A percentile compares a stretch with the other conserved stretches of the same genome.
phyloP scores from a whole-genome alignment of 1,140 invertebrate species.

The Schlechtendalia chinensis region DNA sequence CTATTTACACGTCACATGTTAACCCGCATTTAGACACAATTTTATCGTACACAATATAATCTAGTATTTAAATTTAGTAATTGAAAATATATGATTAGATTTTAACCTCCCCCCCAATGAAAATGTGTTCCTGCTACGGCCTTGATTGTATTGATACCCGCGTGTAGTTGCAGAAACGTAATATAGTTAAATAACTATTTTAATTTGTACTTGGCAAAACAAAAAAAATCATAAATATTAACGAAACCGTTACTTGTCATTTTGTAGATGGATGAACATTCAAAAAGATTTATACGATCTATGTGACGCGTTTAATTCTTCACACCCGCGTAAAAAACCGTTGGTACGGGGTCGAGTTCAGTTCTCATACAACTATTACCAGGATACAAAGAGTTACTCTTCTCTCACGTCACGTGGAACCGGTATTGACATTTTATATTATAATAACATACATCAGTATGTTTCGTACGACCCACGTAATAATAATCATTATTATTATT shows the following conservation, averaged over 20 bases:
- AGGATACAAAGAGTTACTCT: slow-evolving; percentile 62
- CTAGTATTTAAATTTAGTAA: too few relatives aligned
- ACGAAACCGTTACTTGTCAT: neutral
- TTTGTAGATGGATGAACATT: slow-evolving; percentile 57
- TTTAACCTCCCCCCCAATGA: too few relatives aligned
- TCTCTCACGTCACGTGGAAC: slow-evolving; percentile 68
- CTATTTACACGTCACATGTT: too few relatives aligned
- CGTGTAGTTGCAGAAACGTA: too few relatives aligned
- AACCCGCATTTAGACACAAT: too few relatives aligned
- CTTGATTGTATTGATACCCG: too few relatives aligned
- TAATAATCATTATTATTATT: neutral
- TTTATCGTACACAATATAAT: too few relatives aligned
- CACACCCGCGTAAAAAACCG: slow-evolving; percentile 30
- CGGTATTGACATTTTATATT: slow-evolving; percentile 53
- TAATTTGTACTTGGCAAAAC: too few relatives aligned
- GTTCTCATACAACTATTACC: slow-evolving; percentile 66
- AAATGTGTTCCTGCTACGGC: too few relatives aligned
- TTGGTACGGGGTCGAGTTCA: slow-evolving; percentile 60
- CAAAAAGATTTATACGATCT: slow-evolving; percentile 67
- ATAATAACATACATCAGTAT: neutral
- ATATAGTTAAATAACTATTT: too few relatives aligned
- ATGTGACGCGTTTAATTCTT: slow-evolving; percentile 53
- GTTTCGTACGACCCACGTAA: neutral
- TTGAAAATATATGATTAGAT: too few relatives aligned
- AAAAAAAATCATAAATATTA: neutral